Evolutionary conservation across 2,888 invertebrate species (phyloP), one percentile per base, ranked within the genome.

Genomic region (Panorpa germanica): DNA sequence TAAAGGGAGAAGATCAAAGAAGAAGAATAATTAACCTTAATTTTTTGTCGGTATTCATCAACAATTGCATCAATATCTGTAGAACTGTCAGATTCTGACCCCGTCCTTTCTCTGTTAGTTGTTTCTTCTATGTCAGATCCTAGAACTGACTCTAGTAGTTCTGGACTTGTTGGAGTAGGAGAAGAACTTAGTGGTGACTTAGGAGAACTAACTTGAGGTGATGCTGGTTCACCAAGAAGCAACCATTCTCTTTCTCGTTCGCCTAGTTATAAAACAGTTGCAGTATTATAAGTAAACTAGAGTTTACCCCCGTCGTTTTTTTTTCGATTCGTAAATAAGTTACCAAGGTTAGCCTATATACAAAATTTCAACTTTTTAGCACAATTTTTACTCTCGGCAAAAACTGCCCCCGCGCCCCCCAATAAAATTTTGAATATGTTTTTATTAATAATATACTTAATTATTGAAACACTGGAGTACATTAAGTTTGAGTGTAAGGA

Each of bases 61-160:
- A 78, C 77, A 10, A 72, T 72, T 2, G 73, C 73, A 46, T 78
- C 78, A 31, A 78, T 75, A 42, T 78, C 78, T 2, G 77, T 77
- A 2, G 73, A 74, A 37, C 69, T 72, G 37, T 70, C 70, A 14
- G 70, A 70, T n/a, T 30, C 25, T 47, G 20, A 30, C 33, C 35
- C 20, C 21, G 16, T 2, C 9, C 17, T 7, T 13, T 28, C 25
- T 4, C n/a, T 11, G 3, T 26, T 32, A 6, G 10, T 28, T n/a
- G 35, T 28, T 16, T 34, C 37, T 19, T 40, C 39, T 25, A 38
- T 33, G 28, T 39, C 40, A 4, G 40, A 33, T n/a, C 23, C 20
- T 10, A 21, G 22, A 15, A 10, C 4, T 4, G 22, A 12, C n/a
- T 15, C 13, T 23, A 15, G 6, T 10, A 24, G 14, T 11, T 9